A percentile compares a stretch with the other conserved stretches of the same genome.
Conservation (phyloP, 2,113 vertebrate genomes). For the Aix galericulata region DNA sequence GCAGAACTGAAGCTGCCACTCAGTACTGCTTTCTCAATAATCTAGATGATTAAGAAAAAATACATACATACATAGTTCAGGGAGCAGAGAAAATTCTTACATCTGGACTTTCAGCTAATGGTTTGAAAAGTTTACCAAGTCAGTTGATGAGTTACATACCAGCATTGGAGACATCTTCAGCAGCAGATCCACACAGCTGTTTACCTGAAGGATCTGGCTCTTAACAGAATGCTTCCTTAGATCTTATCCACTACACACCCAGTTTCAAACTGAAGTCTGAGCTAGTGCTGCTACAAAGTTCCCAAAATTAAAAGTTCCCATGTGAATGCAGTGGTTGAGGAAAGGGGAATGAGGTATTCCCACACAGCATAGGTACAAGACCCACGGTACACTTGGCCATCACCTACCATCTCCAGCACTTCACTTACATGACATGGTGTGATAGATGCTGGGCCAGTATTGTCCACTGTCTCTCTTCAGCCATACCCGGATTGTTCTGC, state of each 20-base stretch:
- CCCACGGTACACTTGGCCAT: not conserved
- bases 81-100: not conserved
- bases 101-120: not conserved
- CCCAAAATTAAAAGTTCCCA: not conserved
- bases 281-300: not conserved
- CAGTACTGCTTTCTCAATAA: not conserved
- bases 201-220: not conserved
- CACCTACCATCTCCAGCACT: not conserved
- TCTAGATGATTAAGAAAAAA: not conserved
- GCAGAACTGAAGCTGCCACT: not conserved
- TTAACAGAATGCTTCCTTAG: not conserved
- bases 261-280: not conserved
- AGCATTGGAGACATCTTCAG: not conserved
- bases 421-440: conserved; percentile 93
- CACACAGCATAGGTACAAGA: not conserved
- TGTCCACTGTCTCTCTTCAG: conserved; percentile 97
- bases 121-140: not conserved
- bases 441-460: conserved; percentile 96
- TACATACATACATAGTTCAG: not conserved
- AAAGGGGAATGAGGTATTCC: not conserved
- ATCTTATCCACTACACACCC: not conserved
- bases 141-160: not conserved
- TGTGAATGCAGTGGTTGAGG: not conserved
- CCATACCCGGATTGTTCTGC: conserved; percentile 94
- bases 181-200: not conserved